These are phyloP conservation scores for Fistularia commersonii DNA, from an alignment of 2,797 vertebrate genomes.

Conservation along the genomic window DNA sequence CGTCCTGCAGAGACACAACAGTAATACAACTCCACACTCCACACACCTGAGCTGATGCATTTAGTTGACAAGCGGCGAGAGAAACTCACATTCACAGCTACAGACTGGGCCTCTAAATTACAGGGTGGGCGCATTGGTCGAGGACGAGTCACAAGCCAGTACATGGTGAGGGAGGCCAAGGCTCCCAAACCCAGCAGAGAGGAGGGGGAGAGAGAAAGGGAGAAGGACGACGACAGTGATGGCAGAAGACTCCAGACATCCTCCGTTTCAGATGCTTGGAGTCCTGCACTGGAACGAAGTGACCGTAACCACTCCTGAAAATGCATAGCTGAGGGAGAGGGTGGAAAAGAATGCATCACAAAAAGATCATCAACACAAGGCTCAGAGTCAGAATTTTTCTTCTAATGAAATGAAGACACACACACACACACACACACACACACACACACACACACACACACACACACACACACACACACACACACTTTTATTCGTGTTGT, in stretches of 20 bases:
- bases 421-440: too few species aligned
- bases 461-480: too few species aligned
- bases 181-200: conserved; percentile 77
- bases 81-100: conserved; percentile 68
- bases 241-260: conserved; percentile 64
- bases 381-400: too few species aligned
- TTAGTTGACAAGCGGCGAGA: neutral
- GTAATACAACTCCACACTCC: neutral
- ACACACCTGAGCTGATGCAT: rapidly evolving
- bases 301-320: conserved; percentile 77
- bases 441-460: too few species aligned
- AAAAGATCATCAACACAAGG: too few species aligned
- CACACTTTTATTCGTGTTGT: too few species aligned
- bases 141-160: conserved; percentile 77
- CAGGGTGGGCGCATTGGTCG: conserved; percentile 72
- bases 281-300: conserved; percentile 55
- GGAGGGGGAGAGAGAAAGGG: conserved; percentile 58
- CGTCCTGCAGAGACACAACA: conserved; percentile 55
- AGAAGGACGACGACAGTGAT: conserved; percentile 53
- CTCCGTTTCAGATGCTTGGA: conserved; percentile 56
- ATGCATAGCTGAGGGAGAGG: conserved; percentile 66
- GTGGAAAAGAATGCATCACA: too few species aligned
- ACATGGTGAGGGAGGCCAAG: conserved; percentile 75
- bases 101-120: conserved; percentile 74
- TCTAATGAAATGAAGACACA: too few species aligned